Evolutionary conservation across 2,113 vertebrate species (phyloP), one percentile per base, ranked within the genome.

Genomic region (Myrmophylax atrothorax): DNA sequence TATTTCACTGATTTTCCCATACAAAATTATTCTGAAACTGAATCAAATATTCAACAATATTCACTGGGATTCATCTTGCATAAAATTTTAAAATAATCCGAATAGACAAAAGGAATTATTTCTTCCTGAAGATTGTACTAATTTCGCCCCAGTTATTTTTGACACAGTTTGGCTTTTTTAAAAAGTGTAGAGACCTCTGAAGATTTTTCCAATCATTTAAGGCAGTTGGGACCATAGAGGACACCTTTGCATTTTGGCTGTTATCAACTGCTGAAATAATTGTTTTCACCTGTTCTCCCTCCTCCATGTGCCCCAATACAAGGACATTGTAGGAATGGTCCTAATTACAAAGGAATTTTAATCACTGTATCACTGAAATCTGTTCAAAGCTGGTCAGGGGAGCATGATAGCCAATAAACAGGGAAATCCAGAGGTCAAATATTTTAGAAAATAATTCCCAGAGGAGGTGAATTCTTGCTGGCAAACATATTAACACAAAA

Each of bases 261-360:
- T 59, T 90, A 67, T 31, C 64, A 90, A 37, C 1, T 1, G 25
- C 55, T 90, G 53, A 84, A 94, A 91, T 89, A 82, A 89, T 80
- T 84, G 14, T 42, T 91, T 93, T 89, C 72, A 90, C 73, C 83
- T 94, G 47, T 68, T 84, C 38, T 55, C 35, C 52, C 19, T 86
- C 64, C 72, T 92, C 62, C 80, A 72, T 8, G 22, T 64, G 35
- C 16, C 20, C 64, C 72, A 47, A 24, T 44, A 70, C 42, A 94
- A 93, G 79, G 68, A 66, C 73, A 47, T 40, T 56, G 25, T 17
- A 74, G 23, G 29, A 81, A 69, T 1, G 2, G 5, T 59, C 67
- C 46, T 79, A 90, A 89, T 93, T 94, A 68, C 46, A 50, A 68
- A 58, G 40, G 42, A 70, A 81, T 91, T 91, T 91, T 91, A 79